Conservation (phyloP, 2,888 invertebrate species). For the Neoitamus cyanurus region DNA sequence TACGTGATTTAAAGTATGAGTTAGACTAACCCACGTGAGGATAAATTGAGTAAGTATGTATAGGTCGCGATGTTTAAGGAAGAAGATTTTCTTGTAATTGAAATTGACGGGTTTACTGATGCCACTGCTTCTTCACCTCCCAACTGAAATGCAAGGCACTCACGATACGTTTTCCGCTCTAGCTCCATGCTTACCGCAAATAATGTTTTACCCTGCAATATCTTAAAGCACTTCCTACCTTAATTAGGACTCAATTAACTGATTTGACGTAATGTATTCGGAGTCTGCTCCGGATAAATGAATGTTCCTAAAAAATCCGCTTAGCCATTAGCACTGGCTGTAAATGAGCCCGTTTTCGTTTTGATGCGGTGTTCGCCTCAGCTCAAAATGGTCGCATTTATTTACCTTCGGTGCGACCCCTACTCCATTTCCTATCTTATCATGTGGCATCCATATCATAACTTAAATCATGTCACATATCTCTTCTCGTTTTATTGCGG, state of each 20-base stretch:
- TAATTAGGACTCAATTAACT: not conserved
- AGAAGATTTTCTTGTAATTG: too few species aligned
- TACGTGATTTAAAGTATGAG: too few species aligned
- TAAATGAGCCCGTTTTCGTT: not conserved
- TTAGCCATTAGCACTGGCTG: not conserved
- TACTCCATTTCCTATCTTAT: slow-evolving; percentile 38
- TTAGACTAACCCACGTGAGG: too few species aligned
- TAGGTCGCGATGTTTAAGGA: too few species aligned
- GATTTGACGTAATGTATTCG: not conserved
- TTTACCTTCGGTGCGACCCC: slow-evolving; percentile 19
- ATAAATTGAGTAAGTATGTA: too few species aligned
- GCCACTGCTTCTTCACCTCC: too few species aligned
- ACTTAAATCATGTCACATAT: slow-evolving; percentile 52
- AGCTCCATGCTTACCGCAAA: not conserved
- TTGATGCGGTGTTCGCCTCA: not conserved
- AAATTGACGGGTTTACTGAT: too few species aligned
- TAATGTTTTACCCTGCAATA: not conserved
- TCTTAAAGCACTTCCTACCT: not conserved
- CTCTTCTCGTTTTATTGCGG: slow-evolving; percentile 47
- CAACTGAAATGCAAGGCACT: too few species aligned
- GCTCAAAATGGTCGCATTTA: slow-evolving; percentile 20
- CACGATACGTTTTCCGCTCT: too few species aligned
- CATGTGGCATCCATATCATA: slow-evolving; percentile 52
- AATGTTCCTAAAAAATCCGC: not conserved
- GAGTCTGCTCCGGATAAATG: not conserved